Evolutionary conservation across 1,140 invertebrate species (phyloP).

Genomic region (Drosophila virilis): DNA sequence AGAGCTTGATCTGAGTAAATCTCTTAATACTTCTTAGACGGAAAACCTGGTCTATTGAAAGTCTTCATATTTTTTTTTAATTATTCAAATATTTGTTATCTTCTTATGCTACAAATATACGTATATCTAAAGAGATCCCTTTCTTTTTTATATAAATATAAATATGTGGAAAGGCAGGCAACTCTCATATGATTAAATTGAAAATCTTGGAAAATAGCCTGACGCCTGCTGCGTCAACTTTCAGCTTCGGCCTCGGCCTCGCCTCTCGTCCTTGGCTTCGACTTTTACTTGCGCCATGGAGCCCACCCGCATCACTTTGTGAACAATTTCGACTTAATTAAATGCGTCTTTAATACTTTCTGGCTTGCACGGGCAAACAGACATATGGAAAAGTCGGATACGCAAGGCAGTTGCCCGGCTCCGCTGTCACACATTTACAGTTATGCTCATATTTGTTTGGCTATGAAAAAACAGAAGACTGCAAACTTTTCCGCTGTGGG

Average conservation of each 20-base stretch:
- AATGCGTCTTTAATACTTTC: constrained; percentile 82
- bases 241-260: background rate
- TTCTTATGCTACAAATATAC: no score
- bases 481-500: constrained; percentile 49
- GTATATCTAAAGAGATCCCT: no score
- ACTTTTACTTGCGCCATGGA: background rate
- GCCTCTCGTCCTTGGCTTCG: background rate
- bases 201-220: constrained; percentile 31
- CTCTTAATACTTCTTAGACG: no score
- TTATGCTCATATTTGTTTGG: constrained; percentile 74
- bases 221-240: constrained; percentile 16
- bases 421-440: constrained; percentile 64
- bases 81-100: background rate
- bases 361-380: constrained; percentile 57
- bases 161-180: constrained; percentile 5
- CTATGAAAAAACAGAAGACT: constrained; percentile 64
- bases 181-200: constrained; percentile 34
- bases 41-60: no score
- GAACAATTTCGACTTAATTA: constrained; percentile 81
- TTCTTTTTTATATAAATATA: background rate
- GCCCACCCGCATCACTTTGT: constrained; percentile 43
- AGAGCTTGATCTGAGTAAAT: no score
- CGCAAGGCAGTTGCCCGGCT: constrained; percentile 11
- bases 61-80: background rate
- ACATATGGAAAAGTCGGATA: background rate